These are phyloP conservation scores for Eupithecia centaureata DNA, from an alignment of 2,888 invertebrate genomes.

Conservation along the genomic window DNA sequence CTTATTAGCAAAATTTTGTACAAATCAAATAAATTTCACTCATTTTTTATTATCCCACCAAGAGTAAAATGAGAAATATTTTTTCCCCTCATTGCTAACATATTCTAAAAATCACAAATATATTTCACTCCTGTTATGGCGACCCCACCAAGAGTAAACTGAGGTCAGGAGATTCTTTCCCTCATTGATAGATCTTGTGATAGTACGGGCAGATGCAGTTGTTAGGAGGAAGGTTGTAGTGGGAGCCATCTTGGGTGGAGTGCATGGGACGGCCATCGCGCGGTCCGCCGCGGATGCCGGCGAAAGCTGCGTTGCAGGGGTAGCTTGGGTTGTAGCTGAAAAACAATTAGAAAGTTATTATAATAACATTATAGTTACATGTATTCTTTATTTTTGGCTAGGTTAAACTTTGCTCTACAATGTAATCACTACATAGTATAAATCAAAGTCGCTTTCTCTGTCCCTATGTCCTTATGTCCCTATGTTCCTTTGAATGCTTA, in stretches of 20 bases:
- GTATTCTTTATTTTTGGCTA: no score
- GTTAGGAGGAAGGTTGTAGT: background rate
- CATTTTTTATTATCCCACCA: no score
- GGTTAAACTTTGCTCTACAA: no score
- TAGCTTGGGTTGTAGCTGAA: background rate
- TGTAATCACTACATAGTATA: no score
- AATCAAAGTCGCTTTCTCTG: no score
- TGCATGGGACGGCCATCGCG: constrained; percentile 1
- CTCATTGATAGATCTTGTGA: constrained; percentile 5
- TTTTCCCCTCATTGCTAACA: no score
- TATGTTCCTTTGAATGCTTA: no score
- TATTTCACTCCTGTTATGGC: no score
- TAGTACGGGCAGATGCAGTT: constrained; percentile 6
- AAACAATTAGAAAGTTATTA: background rate
- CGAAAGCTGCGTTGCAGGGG: constrained; percentile 1
- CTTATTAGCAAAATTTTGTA: background rate
- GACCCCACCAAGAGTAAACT: no score
- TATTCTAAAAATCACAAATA: background rate
- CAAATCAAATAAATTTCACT: background rate
- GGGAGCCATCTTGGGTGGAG: background rate
- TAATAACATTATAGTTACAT: no score
- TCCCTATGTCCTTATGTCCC: no score
- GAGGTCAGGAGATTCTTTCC: background rate
- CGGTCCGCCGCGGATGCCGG: background rate
- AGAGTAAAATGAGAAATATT: no score